These are phyloP conservation scores for Hyperopisus bebe DNA, from an alignment of 2,113 vertebrate genomes.

Conservation along the genomic window DNA sequence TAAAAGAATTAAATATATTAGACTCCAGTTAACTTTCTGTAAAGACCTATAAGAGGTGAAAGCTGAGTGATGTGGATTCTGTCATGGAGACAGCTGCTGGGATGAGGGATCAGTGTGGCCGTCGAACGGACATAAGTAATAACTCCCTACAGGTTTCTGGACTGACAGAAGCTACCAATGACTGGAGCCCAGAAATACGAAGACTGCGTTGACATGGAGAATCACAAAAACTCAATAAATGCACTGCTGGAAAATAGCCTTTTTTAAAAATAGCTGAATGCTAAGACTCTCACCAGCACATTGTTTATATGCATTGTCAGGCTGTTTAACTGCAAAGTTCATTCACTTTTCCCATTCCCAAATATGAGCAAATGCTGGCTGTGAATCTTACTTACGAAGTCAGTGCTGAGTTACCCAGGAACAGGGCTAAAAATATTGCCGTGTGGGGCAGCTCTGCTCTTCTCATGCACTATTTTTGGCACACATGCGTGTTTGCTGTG, in stretches of 20 bases:
- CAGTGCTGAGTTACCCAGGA: neutral
- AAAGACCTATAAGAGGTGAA: neutral
- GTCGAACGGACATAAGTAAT: neutral
- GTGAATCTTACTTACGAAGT: neutral
- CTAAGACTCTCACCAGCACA: neutral
- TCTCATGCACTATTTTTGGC: constrained; percentile 13
- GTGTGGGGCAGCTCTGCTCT: neutral
- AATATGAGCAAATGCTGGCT: neutral
- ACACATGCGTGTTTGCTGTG: neutral
- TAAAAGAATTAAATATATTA: neutral
- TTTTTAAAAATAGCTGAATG: neutral
- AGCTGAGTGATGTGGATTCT: neutral
- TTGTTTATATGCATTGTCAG: neutral
- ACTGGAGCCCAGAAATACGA: neutral
- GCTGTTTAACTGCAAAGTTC: neutral
- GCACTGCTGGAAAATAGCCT: neutral
- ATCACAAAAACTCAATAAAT: neutral
- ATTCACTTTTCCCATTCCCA: neutral
- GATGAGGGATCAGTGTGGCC: neutral
- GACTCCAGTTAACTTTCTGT: neutral
- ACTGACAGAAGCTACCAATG: neutral
- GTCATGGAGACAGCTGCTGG: neutral
- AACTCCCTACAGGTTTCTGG: neutral
- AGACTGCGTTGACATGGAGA: neutral
- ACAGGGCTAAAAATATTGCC: neutral